Evolutionary conservation across 2,888 invertebrate genomes (phyloP).

Genomic region (Ormyrus thymus): DNA sequence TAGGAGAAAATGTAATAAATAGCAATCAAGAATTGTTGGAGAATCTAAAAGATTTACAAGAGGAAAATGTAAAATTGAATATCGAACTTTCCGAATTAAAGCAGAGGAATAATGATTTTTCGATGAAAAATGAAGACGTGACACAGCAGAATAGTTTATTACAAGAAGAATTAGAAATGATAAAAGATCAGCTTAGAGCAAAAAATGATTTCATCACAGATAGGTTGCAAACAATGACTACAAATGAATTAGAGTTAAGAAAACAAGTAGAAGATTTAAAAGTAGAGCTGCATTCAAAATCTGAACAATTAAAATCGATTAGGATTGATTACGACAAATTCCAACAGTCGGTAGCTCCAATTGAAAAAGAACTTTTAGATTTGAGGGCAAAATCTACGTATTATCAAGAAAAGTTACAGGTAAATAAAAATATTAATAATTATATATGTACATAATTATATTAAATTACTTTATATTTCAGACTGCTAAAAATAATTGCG

Average conservation of each 20-base stretch:
- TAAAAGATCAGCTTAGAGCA: slow-evolving; percentile 70
- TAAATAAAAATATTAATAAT: slow-evolving; percentile 24
- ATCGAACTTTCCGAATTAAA: slow-evolving; percentile 67
- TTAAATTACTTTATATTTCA: slow-evolving; percentile 44
- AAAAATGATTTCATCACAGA: slow-evolving; percentile 71
- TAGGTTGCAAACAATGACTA: slow-evolving; percentile 68
- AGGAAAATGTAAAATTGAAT: slow-evolving; percentile 66
- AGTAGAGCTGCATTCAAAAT: slow-evolving; percentile 69
- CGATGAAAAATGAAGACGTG: slow-evolving; percentile 68
- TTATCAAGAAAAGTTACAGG: slow-evolving; percentile 66
- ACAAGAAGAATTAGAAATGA: slow-evolving; percentile 66
- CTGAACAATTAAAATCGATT: slow-evolving; percentile 67
- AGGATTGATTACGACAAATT: slow-evolving; percentile 68
- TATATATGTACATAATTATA: neutral
- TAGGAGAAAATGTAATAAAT: slow-evolving; percentile 49
- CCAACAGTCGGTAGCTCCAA: slow-evolving; percentile 65
- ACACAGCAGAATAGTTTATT: slow-evolving; percentile 68
- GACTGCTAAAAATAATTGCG: slow-evolving; percentile 67
- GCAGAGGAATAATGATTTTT: slow-evolving; percentile 66
- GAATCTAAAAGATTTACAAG: slow-evolving; percentile 68
- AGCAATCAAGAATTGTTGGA: slow-evolving; percentile 65
- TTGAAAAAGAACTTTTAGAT: slow-evolving; percentile 71
- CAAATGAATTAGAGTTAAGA: slow-evolving; percentile 66
- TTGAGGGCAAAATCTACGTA: slow-evolving; percentile 65
- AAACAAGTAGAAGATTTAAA: slow-evolving; percentile 69